phyloP scores from a whole-genome alignment of 2,113 vertebrate species.

The Nesogale talazaci region DNA sequence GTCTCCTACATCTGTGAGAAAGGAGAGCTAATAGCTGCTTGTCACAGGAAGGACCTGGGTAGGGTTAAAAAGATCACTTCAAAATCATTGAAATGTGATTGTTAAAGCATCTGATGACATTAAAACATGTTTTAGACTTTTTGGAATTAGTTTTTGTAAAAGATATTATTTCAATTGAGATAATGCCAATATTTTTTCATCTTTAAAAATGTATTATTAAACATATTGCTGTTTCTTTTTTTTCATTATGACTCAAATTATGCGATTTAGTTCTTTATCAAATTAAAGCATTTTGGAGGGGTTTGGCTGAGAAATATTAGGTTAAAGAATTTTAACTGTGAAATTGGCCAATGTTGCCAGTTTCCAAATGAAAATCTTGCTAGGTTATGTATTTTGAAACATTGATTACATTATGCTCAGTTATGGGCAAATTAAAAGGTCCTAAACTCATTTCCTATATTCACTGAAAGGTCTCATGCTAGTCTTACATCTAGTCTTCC shows the following conservation, averaged over 20 bases:
- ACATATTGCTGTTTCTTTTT: background rate
- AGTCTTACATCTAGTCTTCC: background rate
- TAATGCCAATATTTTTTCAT: no score
- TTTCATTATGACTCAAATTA: conserved; percentile 53
- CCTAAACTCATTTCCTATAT: conserved; percentile 73
- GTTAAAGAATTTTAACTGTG: conserved; percentile 82
- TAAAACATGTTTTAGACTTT: conserved; percentile 32
- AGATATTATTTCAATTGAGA: no score
- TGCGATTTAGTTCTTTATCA: conserved; percentile 65
- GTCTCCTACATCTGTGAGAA: background rate
- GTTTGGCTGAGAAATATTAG: conserved; percentile 80
- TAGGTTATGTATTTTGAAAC: conserved; percentile 78
- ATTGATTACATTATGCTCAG: conserved; percentile 78
- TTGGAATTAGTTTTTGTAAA: no score
- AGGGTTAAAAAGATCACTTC: background rate
- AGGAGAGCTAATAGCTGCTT: conserved; percentile 17
- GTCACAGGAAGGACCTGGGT: background rate
- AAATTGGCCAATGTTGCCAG: conserved; percentile 78
- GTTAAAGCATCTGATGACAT: conserved; percentile 12
- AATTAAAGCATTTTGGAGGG: conserved; percentile 84
- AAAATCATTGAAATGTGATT: conserved; percentile 26
- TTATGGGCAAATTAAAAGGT: conserved; percentile 72
- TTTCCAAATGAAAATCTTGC: conserved; percentile 80
- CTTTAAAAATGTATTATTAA: no score
- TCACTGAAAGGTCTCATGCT: conserved; percentile 20